Evolutionary conservation across 92 coral and sea anemone species (phyloP).

Genomic region (Muricea muricata): DNA sequence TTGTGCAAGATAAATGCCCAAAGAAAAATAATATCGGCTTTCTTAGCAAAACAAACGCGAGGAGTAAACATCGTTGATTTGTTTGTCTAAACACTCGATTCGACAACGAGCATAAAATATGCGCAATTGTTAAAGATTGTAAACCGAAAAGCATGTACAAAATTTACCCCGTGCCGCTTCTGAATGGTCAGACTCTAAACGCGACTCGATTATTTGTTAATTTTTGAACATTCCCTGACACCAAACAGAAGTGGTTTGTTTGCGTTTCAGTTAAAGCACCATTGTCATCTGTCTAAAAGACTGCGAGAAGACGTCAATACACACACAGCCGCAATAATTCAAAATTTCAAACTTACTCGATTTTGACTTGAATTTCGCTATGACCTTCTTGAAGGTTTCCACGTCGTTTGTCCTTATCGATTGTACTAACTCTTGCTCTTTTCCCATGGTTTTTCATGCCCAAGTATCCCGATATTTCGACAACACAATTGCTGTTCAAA

Average conservation of each 20-base stretch:
- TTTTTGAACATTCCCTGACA: slow-evolving; percentile 9
- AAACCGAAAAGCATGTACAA: not conserved
- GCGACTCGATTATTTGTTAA: slow-evolving; percentile 16
- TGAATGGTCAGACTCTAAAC: not conserved
- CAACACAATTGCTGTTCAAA: not conserved
- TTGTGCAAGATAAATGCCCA: not conserved
- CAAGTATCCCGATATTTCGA: not conserved
- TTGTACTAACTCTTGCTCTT: slow-evolving; percentile 91
- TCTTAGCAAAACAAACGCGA: not conserved
- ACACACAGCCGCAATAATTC: not conserved
- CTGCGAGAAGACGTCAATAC: not conserved
- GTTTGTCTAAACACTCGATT: not conserved
- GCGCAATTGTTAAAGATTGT: not conserved
- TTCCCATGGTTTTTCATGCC: slow-evolving; percentile 70
- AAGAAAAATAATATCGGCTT: not conserved
- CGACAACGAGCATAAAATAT: not conserved
- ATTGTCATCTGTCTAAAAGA: not conserved
- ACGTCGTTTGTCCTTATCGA: slow-evolving; percentile 87
- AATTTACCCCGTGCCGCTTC: slow-evolving; percentile 1
- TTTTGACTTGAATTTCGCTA: slow-evolving; percentile 80
- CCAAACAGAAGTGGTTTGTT: slow-evolving; percentile 27
- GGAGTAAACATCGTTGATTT: not conserved
- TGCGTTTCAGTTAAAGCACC: not conserved
- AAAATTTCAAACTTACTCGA: slow-evolving; percentile 75
- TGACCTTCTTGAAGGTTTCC: slow-evolving; percentile 77